Evolutionary conservation across 2,888 invertebrate genomes (phyloP).

Genomic region (Coecobrya sp.): DNA sequence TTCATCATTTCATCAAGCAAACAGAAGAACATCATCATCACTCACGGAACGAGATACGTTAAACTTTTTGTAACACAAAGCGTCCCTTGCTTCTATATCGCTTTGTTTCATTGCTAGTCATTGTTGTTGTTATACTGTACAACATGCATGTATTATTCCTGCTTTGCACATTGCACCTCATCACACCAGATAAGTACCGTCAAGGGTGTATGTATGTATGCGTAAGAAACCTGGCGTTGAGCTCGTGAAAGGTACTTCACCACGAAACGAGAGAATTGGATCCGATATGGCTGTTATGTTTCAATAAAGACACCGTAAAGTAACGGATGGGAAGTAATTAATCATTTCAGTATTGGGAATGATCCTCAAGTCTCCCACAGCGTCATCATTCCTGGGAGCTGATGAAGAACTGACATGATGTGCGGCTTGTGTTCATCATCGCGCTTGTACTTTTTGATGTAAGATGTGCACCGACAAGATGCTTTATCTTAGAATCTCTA

Average conservation of each 20-base stretch:
- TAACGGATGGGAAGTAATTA: slow-evolving; percentile 79
- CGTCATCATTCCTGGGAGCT: slow-evolving; percentile 57
- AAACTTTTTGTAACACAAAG: slow-evolving; percentile 3
- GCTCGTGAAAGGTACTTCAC: slow-evolving; percentile 41
- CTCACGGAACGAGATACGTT: slow-evolving; percentile 56
- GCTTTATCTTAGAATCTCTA: neutral
- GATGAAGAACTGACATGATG: slow-evolving; percentile 35
- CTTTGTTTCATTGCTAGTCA: slow-evolving; percentile 5
- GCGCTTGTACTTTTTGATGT: neutral
- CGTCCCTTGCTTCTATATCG: neutral
- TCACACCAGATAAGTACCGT: slow-evolving; percentile 17
- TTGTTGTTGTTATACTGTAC: slow-evolving; percentile 7
- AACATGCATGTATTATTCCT: slow-evolving; percentile 37
- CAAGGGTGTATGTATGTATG: slow-evolving; percentile 27
- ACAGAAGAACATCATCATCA: slow-evolving; percentile 71
- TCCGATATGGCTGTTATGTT: slow-evolving; percentile 73
- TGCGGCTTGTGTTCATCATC: slow-evolving; percentile 15
- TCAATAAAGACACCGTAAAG: slow-evolving; percentile 74
- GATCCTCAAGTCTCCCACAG: slow-evolving; percentile 65
- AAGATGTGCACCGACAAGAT: neutral
- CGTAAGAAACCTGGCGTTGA: slow-evolving; percentile 18
- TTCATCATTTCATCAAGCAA: slow-evolving; percentile 77
- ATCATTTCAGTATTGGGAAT: slow-evolving; percentile 64
- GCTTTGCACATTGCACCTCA: neutral
- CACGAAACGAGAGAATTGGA: slow-evolving; percentile 49